These are phyloP conservation scores for Philaethria dido DNA, from an alignment of 2,888 invertebrate species.

Conservation along the genomic window DNA sequence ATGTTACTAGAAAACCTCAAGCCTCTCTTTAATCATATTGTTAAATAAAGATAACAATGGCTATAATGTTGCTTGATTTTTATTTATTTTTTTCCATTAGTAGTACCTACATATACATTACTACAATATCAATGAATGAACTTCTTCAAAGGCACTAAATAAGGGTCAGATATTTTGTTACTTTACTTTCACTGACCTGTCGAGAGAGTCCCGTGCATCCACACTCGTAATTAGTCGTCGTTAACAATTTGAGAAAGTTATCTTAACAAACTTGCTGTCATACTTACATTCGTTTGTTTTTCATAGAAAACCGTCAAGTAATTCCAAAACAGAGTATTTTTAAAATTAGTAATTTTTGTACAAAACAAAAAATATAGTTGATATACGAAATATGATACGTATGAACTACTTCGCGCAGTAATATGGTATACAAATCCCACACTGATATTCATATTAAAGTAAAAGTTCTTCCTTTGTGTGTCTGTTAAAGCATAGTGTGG, in stretches of 20 bases:
- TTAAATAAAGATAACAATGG: too few species aligned
- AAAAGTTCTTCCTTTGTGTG: too few species aligned
- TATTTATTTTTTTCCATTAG: not conserved
- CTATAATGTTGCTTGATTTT: not conserved
- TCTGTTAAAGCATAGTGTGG: not conserved
- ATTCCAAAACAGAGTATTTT: not conserved
- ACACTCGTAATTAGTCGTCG: conserved; percentile 38
- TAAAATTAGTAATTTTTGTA: not conserved
- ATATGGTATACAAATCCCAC: too few species aligned
- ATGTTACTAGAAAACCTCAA: too few species aligned
- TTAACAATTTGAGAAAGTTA: conserved; percentile 32
- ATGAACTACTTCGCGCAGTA: too few species aligned
- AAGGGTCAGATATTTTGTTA: conserved; percentile 26
- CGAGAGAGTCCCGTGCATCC: conserved; percentile 29
- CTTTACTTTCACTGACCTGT: conserved; percentile 38
- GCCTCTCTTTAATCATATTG: too few species aligned
- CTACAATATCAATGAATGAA: not conserved
- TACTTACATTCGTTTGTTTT: not conserved
- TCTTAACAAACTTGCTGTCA: conserved; percentile 23
- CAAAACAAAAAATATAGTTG: not conserved
- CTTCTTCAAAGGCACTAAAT: conserved; percentile 26
- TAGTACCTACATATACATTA: not conserved
- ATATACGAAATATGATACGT: too few species aligned
- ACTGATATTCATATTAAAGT: too few species aligned
- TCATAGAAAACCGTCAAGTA: not conserved